Base-by-base conservation (phyloP, 2,888 invertebrate species). In the Cryptocheilus praepositus region DNA sequence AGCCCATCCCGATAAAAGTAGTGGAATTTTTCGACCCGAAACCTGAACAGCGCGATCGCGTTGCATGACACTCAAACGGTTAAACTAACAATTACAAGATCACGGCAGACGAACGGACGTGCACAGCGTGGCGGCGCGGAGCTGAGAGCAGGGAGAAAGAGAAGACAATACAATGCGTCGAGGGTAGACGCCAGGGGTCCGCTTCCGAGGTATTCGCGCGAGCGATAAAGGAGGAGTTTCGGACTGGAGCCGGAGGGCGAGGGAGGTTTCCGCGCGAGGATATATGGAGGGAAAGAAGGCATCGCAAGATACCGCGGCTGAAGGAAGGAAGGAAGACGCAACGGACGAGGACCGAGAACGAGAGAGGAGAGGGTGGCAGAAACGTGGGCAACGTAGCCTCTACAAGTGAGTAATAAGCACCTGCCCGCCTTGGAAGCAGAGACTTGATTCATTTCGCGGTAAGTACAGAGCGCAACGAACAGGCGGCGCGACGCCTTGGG, bases 401-500 rank as follows among this genome's bases (percentile, higher is more conserved):
- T 64, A 67, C 80, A 78, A 83, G 86, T 81, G 79, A 85, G 85
- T 88, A 88, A 88, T 88, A 88, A 88, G 87, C 87, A 88, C 88
- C 88, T 88, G 88, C 87, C 88, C 81, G 81, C 79, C 83, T 83
- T 83, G 78, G 84, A 84, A 85, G 79, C 84, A 79, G 82, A 77
- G 84, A 84, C 85, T 87, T 88, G 88, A 88, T 88, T 88, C 88
- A 88, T 88, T 88, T 87, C 86, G 83, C 84, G 84, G 85, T 87
- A 88, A 88, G 88, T 88, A 88, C 87, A 88, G 87, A 86, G 84
- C 82, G 76, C 85, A 78, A 74, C 80, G 68, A 76, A 73, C 80
- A 71, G 78, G 68, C 81, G 21, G 67, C 65, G 74, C 79, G 76
- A 81, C 80, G 85, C 86, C 86, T 83, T 77, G 73, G 83, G 85